phyloP scores from a whole-genome alignment of 2,888 invertebrate species.

The Euspilapteryx auroguttella region DNA sequence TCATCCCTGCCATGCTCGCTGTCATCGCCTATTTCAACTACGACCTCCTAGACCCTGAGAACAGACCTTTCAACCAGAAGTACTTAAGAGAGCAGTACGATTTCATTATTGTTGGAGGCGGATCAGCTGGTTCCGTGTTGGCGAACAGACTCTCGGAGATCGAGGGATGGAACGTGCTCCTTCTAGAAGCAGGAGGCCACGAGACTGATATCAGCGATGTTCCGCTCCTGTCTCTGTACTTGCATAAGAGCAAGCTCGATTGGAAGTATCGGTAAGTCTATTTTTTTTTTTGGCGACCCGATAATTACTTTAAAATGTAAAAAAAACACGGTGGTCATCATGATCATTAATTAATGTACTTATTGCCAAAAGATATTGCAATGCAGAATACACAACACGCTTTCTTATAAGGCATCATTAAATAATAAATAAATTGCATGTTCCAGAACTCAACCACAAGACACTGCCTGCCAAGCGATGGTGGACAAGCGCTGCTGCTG shows the following conservation, averaged over 20 bases:
- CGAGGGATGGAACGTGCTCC: slow-evolving; percentile 74
- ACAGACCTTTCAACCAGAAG: slow-evolving; percentile 71
- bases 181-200: slow-evolving; percentile 85
- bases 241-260: slow-evolving; percentile 88
- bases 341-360: too few relatives aligned
- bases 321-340: too few relatives aligned
- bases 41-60: slow-evolving; percentile 83
- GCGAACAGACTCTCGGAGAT: slow-evolving; percentile 81
- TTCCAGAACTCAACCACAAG: slow-evolving; percentile 79
- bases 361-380: too few relatives aligned
- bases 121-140: slow-evolving; percentile 82
- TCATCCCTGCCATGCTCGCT: slow-evolving; percentile 75
- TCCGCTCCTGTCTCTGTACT: slow-evolving; percentile 80
- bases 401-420: too few relatives aligned
- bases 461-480: slow-evolving; percentile 86
- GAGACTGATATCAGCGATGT: slow-evolving; percentile 88
- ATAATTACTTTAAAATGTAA: too few relatives aligned
- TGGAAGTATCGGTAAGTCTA: slow-evolving; percentile 83
- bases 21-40: slow-evolving; percentile 82
- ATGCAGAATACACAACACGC: too few relatives aligned
- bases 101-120: slow-evolving; percentile 81
- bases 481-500: slow-evolving; percentile 81
- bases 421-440: too few relatives aligned
- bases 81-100: slow-evolving; percentile 73
- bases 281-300: too few relatives aligned